Percentiles rank a stretch among this genome's conserved stretches.
Conservation (phyloP, 2,888 invertebrate genomes). For the Synanthedon vespiformis region DNA sequence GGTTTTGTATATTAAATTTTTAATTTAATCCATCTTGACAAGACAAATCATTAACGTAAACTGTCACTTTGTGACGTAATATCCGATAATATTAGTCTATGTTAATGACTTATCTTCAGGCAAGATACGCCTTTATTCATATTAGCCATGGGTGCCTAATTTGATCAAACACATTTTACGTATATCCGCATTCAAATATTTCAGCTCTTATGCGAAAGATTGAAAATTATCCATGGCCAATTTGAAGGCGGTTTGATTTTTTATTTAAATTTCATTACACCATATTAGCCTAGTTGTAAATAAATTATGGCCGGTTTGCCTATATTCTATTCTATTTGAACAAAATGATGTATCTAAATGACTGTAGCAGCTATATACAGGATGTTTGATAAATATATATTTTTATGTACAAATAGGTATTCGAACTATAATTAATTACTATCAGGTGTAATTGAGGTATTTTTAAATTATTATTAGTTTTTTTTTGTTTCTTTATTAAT, state of each 20-base stretch:
- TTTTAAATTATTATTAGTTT: constrained; percentile 10
- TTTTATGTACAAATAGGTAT: constrained; percentile 9
- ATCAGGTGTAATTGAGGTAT: constrained; percentile 25
- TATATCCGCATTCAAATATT: too few relatives aligned
- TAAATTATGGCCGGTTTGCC: constrained; percentile 59
- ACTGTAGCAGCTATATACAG: constrained; percentile 39
- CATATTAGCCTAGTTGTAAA: constrained; percentile 35
- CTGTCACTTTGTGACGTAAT: too few relatives aligned
- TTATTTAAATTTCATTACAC: background rate
- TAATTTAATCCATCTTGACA: background rate
- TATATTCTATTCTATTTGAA: constrained; percentile 50
- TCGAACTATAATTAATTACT: constrained; percentile 17
- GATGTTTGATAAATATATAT: constrained; percentile 44
- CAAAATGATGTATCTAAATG: constrained; percentile 32
- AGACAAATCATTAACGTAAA: too few relatives aligned
- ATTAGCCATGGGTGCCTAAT: too few relatives aligned
- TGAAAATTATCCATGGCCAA: background rate
- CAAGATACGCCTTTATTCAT: too few relatives aligned
- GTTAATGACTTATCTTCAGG: too few relatives aligned
- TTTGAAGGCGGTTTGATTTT: background rate
- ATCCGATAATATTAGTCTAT: too few relatives aligned
- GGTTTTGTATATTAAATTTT: background rate
- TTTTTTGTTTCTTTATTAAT: constrained; percentile 26
- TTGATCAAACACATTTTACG: too few relatives aligned
- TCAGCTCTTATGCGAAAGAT: too few relatives aligned